A percentile compares a stretch with the other conserved stretches of the same genome.
Conservation (phyloP, 1,140 invertebrate species). For the Anastrepha obliqua region DNA sequence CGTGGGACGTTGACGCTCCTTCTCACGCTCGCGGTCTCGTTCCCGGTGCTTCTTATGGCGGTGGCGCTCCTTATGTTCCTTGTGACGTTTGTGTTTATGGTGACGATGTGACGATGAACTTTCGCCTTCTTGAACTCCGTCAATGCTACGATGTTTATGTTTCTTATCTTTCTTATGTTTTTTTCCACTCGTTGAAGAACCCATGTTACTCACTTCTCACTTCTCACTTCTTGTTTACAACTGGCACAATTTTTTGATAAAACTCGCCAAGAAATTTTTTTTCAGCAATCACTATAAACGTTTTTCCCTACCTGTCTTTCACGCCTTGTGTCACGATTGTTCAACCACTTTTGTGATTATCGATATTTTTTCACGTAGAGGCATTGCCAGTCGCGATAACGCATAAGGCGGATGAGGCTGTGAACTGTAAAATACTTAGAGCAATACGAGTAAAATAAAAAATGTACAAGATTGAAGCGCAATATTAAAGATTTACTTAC, state of each 20-base stretch:
- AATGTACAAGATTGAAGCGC: too few relatives aligned
- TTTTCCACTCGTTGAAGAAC: slow-evolving; percentile 70
- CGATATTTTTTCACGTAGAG: too few relatives aligned
- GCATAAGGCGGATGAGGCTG: too few relatives aligned
- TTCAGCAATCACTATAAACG: background rate
- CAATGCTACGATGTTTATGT: slow-evolving; percentile 63
- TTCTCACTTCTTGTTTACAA: background rate
- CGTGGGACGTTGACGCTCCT: background rate
- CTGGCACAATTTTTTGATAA: background rate
- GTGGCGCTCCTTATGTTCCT: slow-evolving; percentile 57
- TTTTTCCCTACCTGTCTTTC: background rate
- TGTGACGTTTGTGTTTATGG: slow-evolving; percentile 59
- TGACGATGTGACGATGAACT: slow-evolving; percentile 31
- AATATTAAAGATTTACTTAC: too few relatives aligned
- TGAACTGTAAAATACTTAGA: too few relatives aligned
- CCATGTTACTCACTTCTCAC: slow-evolving; percentile 61
- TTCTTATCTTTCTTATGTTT: slow-evolving; percentile 75
- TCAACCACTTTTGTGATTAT: too few relatives aligned
- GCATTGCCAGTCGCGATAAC: too few relatives aligned
- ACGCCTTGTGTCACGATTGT: too few relatives aligned
- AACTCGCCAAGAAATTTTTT: background rate
- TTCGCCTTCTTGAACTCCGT: slow-evolving; percentile 58
- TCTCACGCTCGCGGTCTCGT: slow-evolving; percentile 30
- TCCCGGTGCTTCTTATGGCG: slow-evolving; percentile 51
- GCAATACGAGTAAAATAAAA: too few relatives aligned